Percentiles rank a stretch among this genome's conserved stretches.
Evolutionary conservation across 2,888 invertebrate genomes (phyloP).

Genomic region (Biston betularia): DNA sequence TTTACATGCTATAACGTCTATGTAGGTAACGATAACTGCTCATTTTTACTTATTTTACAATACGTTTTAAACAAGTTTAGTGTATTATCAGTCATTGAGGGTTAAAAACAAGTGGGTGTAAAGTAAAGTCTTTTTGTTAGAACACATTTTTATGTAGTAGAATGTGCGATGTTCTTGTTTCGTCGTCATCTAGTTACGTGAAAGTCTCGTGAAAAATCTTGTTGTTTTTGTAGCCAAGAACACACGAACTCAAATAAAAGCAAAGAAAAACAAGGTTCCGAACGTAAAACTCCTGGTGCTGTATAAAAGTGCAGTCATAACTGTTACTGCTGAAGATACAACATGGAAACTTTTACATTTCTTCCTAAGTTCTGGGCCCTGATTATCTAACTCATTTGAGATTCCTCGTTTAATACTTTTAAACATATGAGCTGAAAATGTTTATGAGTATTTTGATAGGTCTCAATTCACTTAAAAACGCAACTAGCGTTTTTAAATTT

Average conservation of each 20-base stretch:
- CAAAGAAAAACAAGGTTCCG: conserved; percentile 17
- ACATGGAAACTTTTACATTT: conserved; percentile 2
- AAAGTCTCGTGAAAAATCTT: conserved; percentile 1
- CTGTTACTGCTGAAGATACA: conserved; percentile 4
- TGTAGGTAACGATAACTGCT: too few relatives aligned
- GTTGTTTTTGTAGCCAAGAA: conserved; percentile 1
- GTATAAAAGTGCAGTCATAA: conserved; percentile 1
- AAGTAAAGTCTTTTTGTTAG: not conserved
- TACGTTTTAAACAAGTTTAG: too few relatives aligned
- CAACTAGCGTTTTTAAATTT: too few relatives aligned
- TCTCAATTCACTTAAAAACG: too few relatives aligned
- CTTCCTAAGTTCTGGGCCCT: not conserved
- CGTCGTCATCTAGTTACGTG: not conserved
- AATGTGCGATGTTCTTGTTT: not conserved
- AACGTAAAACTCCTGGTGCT: not conserved
- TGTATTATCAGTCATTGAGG: too few relatives aligned
- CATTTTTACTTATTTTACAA: too few relatives aligned
- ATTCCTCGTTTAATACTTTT: too few relatives aligned
- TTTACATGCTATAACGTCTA: too few relatives aligned
- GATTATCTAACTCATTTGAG: too few relatives aligned
- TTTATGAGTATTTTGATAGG: too few relatives aligned
- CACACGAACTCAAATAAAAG: conserved; percentile 20
- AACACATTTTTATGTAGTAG: not conserved
- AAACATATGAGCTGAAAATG: too few relatives aligned
- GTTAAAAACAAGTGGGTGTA: not conserved